Percentiles rank a stretch among this genome's conserved stretches.
These are phyloP conservation scores for Isurus oxyrinchus DNA, from an alignment of 2,113 vertebrate genomes.

Conservation along the genomic window DNA sequence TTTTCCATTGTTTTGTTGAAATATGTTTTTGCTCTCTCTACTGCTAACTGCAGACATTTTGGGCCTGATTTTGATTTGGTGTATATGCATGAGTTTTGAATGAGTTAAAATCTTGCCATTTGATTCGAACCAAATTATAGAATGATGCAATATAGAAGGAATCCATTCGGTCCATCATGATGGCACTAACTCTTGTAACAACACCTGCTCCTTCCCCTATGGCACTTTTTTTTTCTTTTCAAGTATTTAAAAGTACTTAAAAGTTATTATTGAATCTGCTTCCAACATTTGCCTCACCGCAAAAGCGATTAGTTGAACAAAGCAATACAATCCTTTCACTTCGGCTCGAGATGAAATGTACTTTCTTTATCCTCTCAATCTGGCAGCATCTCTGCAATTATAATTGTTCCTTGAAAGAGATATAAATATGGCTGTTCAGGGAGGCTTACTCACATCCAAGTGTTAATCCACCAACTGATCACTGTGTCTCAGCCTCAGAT, in stretches of 20 bases:
- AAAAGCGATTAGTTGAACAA: background rate
- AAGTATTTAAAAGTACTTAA: background rate
- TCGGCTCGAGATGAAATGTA: background rate
- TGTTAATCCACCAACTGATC: background rate
- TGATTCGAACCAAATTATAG: background rate
- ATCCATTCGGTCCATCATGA: background rate
- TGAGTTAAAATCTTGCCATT: background rate
- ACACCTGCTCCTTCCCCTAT: background rate
- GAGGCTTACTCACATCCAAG: background rate
- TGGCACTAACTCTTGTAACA: background rate
- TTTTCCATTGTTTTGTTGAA: background rate
- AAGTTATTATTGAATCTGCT: background rate
- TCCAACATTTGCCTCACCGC: background rate
- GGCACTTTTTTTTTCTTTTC: background rate
- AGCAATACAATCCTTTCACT: background rate
- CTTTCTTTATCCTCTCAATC: background rate
- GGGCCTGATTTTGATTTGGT: too few species aligned
- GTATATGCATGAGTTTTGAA: background rate
- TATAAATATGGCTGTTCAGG: background rate
- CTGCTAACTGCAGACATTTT: background rate
- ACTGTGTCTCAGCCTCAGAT: slow-evolving; percentile 23
- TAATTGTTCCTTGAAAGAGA: background rate
- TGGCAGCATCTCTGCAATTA: background rate
- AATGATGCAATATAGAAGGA: background rate
- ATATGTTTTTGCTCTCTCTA: background rate